phyloP scores from a whole-genome alignment of 2,113 vertebrate genomes.

The Cervus canadensis region DNA sequence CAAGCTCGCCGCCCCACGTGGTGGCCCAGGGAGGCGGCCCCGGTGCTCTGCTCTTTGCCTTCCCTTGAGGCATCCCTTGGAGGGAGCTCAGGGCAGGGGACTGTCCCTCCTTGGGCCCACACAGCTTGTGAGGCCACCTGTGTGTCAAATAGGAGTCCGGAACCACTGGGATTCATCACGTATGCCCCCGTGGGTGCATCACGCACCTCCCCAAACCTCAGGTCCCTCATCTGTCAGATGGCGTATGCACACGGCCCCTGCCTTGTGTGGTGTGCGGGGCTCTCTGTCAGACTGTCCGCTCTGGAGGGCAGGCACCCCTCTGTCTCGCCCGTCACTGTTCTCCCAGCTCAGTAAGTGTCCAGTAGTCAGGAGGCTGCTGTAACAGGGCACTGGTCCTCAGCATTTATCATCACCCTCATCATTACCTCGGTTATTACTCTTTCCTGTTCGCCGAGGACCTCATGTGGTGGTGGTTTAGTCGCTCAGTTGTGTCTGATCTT shows the following conservation, averaged over 20 bases:
- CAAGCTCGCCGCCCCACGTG: background rate
- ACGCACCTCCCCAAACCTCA: background rate
- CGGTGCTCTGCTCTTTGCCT: accelerated
- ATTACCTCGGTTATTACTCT: background rate
- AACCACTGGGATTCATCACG: background rate
- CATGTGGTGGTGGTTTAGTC: background rate
- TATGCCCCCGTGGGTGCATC: accelerated
- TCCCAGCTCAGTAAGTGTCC: background rate
- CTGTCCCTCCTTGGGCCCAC: accelerated
- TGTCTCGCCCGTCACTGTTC: accelerated
- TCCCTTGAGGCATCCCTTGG: background rate
- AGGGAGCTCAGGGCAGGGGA: accelerated
- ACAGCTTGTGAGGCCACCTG: accelerated
- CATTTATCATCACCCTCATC: accelerated
- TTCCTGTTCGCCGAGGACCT: accelerated
- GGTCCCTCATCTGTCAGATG: background rate
- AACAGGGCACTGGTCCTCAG: background rate
- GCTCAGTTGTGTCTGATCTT: background rate
- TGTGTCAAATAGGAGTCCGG: background rate
- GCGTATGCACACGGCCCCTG: accelerated
- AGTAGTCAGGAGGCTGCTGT: accelerated
- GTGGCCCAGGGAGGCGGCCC: background rate
- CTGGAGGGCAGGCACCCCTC: no score
- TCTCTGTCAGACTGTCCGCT: background rate
- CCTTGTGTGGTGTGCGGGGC: background rate